These are phyloP conservation scores for Neofelis nebulosa DNA, from an alignment of 2,113 vertebrate species.

Conservation along the genomic window DNA sequence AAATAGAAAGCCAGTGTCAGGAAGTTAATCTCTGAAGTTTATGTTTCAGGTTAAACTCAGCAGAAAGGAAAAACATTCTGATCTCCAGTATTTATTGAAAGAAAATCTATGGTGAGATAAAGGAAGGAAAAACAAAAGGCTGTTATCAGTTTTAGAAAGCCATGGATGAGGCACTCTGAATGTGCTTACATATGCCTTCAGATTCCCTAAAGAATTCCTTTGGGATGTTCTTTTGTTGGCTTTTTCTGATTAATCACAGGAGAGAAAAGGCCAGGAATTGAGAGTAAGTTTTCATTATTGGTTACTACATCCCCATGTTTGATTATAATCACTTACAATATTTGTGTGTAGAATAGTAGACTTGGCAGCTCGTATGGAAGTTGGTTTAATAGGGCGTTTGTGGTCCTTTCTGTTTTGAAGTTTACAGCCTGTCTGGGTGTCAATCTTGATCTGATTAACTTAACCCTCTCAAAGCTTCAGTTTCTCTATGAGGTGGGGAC, in stretches of 20 bases:
- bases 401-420: not conserved
- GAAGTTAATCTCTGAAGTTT: not conserved
- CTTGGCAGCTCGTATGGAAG: not conserved
- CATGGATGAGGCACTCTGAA: not conserved
- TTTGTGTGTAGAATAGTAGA: not conserved
- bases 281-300: not conserved
- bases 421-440: not conserved
- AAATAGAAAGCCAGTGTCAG: not conserved
- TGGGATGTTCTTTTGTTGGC: not conserved
- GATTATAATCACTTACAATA: not conserved
- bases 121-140: not conserved
- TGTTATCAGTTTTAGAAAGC: not conserved
- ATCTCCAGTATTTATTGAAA: not conserved
- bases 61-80: not conserved
- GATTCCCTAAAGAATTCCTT: not conserved
- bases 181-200: not conserved
- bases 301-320: not conserved
- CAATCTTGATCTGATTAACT: not conserved
- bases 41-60: constrained; percentile 35
- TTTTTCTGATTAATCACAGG: not conserved
- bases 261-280: not conserved
- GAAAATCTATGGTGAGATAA: not conserved
- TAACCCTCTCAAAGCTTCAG: not conserved
- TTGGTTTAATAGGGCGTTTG: not conserved
- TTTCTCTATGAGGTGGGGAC: not conserved